These are phyloP conservation scores for Schizotus pectinicornis DNA, from an alignment of 2,888 invertebrate species.

Conservation along the genomic window DNA sequence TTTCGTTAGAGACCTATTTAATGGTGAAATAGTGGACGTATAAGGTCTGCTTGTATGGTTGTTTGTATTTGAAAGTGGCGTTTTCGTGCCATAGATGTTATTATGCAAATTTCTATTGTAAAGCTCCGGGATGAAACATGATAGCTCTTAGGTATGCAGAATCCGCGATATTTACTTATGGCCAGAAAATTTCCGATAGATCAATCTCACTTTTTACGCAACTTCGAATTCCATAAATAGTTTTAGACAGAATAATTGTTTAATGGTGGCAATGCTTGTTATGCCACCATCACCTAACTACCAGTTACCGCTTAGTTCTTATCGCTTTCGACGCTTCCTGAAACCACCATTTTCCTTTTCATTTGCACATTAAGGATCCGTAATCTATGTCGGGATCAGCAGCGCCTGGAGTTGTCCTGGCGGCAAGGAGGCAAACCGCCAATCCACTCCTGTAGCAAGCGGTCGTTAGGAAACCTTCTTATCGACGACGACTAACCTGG, in stretches of 20 bases:
- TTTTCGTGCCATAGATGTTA: conserved; percentile 23
- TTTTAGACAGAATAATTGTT: conserved; percentile 4
- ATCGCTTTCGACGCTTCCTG: neutral
- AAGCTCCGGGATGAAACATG: conserved; percentile 16
- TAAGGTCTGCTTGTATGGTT: neutral
- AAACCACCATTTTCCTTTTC: conserved; percentile 42
- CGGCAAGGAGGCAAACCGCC: conserved; percentile 50
- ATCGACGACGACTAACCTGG: conserved; percentile 48
- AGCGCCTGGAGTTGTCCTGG: conserved; percentile 37
- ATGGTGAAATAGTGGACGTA: conserved; percentile 17
- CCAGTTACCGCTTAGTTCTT: neutral
- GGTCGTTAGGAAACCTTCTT: conserved; percentile 51
- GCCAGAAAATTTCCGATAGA: conserved; percentile 5
- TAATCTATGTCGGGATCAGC: conserved; percentile 26
- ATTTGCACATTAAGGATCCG: conserved; percentile 38
- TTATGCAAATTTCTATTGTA: conserved; percentile 23
- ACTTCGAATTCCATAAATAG: too few relatives aligned
- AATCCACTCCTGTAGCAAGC: conserved; percentile 47
- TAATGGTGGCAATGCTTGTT: neutral
- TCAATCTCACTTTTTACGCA: too few relatives aligned
- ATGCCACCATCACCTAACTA: conserved; percentile 2
- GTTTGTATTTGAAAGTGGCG: conserved; percentile 27
- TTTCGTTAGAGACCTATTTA: conserved; percentile 12
- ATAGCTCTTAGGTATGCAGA: conserved; percentile 20
- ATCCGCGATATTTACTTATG: conserved; percentile 11